Evolutionary conservation across 2,113 vertebrate species (phyloP).

Genomic region (Larimichthys crocea): DNA sequence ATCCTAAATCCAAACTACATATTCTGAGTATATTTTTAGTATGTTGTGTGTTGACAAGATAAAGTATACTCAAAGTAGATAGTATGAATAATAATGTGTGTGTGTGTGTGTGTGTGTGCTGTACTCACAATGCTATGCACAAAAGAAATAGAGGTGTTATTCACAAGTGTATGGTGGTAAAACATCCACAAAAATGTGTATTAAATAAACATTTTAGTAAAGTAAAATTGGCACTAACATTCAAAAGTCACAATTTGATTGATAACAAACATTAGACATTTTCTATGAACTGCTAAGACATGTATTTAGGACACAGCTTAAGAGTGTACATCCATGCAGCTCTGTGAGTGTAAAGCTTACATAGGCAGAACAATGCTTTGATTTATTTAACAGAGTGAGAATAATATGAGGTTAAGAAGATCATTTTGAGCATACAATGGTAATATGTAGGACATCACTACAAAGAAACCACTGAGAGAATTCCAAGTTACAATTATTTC

Average conservation of each 20-base stretch:
- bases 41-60: neutral
- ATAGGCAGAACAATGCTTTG: too few species aligned
- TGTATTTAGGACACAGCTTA: too few species aligned
- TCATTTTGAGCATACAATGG: too few species aligned
- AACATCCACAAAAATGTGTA: neutral
- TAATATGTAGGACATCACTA: too few species aligned
- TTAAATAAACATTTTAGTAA: neutral
- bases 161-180: neutral
- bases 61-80: neutral
- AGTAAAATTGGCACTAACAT: neutral
- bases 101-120: neutral
- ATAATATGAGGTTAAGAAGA: too few species aligned
- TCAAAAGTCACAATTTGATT: neutral
- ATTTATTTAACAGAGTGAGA: too few species aligned
- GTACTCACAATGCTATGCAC: neutral
- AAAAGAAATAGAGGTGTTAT: neutral
- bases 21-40: neutral
- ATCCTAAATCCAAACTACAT: neutral
- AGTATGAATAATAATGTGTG: neutral
- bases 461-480: too few species aligned
- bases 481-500: too few species aligned
- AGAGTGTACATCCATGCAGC: too few species aligned
- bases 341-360: too few species aligned
- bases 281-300: neutral
- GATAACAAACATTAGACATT: neutral